Evolutionary conservation across 2,113 vertebrate species (phyloP).

Genomic region (Eclectus roratus): DNA sequence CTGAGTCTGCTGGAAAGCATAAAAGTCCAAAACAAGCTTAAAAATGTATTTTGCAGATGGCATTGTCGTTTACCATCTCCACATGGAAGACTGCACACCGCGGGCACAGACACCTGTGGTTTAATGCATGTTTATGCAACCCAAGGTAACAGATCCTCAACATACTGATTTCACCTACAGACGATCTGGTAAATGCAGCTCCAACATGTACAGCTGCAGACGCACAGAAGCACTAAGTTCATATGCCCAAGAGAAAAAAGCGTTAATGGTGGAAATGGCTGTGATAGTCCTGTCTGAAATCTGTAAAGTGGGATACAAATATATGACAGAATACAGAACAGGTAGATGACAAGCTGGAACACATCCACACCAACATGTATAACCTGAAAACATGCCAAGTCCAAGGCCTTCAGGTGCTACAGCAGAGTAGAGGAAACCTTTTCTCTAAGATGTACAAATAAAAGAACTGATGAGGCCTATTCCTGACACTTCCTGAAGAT

Average conservation of each 20-base stretch:
- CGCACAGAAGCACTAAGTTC: background rate
- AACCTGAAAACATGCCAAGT: background rate
- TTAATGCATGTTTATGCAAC: background rate
- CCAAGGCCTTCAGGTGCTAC: background rate
- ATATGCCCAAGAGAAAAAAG: background rate
- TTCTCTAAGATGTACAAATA: background rate
- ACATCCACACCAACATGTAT: background rate
- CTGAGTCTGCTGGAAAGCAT: background rate
- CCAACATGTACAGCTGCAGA: background rate
- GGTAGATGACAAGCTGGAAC: background rate
- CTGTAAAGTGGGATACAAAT: background rate
- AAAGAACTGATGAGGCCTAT: background rate
- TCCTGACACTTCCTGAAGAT: background rate
- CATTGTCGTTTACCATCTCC: background rate
- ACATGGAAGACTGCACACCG: background rate
- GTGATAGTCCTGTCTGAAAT: background rate
- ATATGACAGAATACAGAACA: background rate
- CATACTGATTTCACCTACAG: background rate
- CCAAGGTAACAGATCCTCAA: background rate
- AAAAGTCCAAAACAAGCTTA: background rate
- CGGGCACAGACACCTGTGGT: background rate
- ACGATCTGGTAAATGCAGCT: background rate
- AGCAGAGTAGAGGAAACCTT: background rate
- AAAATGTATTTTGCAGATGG: background rate
- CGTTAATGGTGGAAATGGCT: background rate